phyloP scores from a whole-genome alignment of 2,113 vertebrate genomes.

The Bubo scandiacus region DNA sequence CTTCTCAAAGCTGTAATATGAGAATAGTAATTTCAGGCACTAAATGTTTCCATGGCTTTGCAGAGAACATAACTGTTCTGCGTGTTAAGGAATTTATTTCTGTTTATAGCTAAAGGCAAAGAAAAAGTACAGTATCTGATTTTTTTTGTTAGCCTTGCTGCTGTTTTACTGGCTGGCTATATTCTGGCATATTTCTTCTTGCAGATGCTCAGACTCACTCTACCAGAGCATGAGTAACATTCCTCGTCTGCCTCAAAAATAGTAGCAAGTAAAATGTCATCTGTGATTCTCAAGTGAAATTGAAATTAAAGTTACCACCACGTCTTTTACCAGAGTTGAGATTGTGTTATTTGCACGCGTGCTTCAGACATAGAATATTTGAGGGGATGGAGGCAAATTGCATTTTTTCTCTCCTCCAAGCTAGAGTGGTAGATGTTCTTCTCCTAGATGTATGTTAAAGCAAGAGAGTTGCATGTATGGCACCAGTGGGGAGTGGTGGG shows the following conservation, averaged over 20 bases:
- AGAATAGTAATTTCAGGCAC: neutral
- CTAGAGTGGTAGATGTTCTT: neutral
- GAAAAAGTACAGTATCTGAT: neutral
- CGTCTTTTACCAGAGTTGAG: neutral
- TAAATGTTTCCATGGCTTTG: neutral
- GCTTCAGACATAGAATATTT: neutral
- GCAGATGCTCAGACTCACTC: neutral
- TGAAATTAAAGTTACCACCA: fast-evolving
- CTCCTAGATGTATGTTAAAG: neutral
- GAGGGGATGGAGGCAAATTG: neutral
- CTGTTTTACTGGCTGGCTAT: neutral
- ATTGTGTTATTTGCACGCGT: neutral
- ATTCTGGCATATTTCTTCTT: neutral
- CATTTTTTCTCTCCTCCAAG: neutral
- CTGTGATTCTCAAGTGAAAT: neutral
- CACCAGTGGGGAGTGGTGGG: neutral
- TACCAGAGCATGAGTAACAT: neutral
- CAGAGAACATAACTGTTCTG: neutral
- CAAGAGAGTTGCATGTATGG: neutral
- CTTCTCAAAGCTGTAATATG: neutral
- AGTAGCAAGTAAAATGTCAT: neutral
- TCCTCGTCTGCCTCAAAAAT: neutral
- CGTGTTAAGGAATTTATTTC: neutral
- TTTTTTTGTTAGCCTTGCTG: neutral
- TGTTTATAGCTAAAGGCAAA: neutral